Conservation (phyloP, 2,797 vertebrate species). For the Loris lydekkerianus region DNA sequence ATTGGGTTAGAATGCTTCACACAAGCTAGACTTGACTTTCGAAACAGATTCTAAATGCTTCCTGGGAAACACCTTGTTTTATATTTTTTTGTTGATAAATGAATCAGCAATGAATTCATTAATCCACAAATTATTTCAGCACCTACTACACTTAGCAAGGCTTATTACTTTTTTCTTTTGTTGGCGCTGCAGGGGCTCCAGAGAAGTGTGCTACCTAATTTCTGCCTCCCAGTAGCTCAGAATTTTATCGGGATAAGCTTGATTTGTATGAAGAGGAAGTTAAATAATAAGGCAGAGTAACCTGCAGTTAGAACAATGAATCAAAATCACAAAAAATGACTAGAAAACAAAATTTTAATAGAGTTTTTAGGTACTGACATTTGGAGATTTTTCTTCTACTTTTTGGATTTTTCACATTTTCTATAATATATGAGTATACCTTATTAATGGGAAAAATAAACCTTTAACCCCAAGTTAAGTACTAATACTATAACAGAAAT, state of each 20-base stretch:
- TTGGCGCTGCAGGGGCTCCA: background rate
- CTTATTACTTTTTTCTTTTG: background rate
- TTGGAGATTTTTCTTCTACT: background rate
- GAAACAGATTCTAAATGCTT: background rate
- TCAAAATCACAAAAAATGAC: slow-evolving; percentile 16
- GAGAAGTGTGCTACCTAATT: background rate
- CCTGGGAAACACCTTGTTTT: background rate
- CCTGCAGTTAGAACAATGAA: background rate
- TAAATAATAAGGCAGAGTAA: background rate
- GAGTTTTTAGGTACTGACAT: background rate
- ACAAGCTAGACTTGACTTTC: slow-evolving; percentile 19
- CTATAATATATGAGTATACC: background rate
- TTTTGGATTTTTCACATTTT: slow-evolving; percentile 40
- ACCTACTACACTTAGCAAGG: background rate
- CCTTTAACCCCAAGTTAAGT: background rate
- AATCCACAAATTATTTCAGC: background rate
- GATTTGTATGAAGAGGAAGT: background rate
- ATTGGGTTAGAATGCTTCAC: background rate
- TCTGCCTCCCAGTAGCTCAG: background rate
- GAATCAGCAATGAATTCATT: background rate
- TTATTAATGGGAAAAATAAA: background rate
- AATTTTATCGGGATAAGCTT: background rate
- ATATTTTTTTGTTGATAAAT: background rate
- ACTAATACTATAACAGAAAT: background rate
- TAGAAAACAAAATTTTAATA: background rate